Conservation (phyloP, 2,797 vertebrate genomes). For the Parauchenoglanis punctatus region DNA sequence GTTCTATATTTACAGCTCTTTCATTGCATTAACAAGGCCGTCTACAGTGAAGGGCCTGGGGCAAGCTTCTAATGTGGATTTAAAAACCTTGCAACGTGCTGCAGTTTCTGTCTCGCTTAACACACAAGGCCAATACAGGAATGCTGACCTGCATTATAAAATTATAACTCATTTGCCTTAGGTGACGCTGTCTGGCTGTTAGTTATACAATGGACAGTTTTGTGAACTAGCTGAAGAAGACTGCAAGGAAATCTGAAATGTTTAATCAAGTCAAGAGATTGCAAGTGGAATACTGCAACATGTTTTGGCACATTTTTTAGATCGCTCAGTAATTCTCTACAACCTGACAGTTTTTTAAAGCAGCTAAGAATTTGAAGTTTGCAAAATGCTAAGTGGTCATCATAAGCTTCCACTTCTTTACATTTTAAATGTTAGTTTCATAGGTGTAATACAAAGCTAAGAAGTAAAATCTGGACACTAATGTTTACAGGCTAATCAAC, state of each 20-base stretch:
- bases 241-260: neutral
- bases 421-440: too few relatives aligned
- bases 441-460: neutral
- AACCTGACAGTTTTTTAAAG: neutral
- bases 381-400: neutral
- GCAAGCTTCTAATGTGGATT: constrained; percentile 45
- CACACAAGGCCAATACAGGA: constrained; percentile 40
- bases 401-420: neutral
- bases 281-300: neutral
- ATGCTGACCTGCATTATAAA: constrained; percentile 28
- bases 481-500: neutral
- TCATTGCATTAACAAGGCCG: constrained; percentile 33
- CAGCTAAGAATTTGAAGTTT: neutral
- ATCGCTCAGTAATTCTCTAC: neutral
- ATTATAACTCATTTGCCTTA: constrained; percentile 25
- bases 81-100: constrained; percentile 26
- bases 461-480: neutral
- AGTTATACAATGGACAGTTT: neutral
- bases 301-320: neutral
- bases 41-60: constrained; percentile 10
- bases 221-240: neutral
- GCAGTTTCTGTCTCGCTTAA: constrained; percentile 37
- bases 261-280: neutral
- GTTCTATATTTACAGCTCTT: constrained; percentile 46
- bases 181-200: neutral